Percentiles rank a stretch among this genome's conserved stretches.
These are phyloP conservation scores for Macropodus opercularis DNA, from an alignment of 2,797 vertebrate genomes.

Conservation along the genomic window DNA sequence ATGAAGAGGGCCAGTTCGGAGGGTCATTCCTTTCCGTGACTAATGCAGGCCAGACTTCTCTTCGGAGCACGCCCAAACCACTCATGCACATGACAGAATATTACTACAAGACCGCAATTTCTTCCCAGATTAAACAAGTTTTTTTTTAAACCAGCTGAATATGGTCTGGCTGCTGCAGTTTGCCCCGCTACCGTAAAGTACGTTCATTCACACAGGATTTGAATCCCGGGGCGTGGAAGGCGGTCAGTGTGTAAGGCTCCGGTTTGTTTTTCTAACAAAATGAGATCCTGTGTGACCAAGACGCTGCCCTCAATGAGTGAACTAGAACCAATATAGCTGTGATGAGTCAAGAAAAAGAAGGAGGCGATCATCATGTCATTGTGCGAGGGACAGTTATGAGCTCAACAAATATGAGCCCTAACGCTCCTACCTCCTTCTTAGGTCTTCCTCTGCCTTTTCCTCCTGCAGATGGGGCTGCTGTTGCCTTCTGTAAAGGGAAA, in stretches of 20 bases:
- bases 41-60: conserved; percentile 66
- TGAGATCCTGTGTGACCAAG: not conserved
- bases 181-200: not conserved
- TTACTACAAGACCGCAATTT: conserved; percentile 64
- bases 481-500: conserved; percentile 83
- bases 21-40: conserved; percentile 68
- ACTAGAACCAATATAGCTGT: conserved; percentile 33
- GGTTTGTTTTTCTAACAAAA: not conserved
- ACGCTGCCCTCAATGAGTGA: conserved; percentile 36
- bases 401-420: conserved; percentile 26
- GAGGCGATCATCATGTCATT: no score
- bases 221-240: not conserved
- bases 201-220: not conserved
- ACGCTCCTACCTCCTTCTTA: conserved; percentile 89
- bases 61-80: conserved; percentile 50
- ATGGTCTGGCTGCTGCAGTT: conserved; percentile 1
- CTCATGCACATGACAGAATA: conserved; percentile 58
- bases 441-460: conserved; percentile 93
- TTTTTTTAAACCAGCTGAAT: conserved; percentile 1
- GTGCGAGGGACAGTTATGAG: no score
- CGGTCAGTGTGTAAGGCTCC: not conserved
- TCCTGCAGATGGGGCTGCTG: conserved; percentile 82
- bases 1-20: conserved; percentile 51
- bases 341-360: conserved; percentile 55
- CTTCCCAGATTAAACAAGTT: conserved; percentile 35